Evolutionary conservation across 2,797 vertebrate species (phyloP), one percentile per base, ranked within the genome.

Genomic region (Silurus lanzhouensis): DNA sequence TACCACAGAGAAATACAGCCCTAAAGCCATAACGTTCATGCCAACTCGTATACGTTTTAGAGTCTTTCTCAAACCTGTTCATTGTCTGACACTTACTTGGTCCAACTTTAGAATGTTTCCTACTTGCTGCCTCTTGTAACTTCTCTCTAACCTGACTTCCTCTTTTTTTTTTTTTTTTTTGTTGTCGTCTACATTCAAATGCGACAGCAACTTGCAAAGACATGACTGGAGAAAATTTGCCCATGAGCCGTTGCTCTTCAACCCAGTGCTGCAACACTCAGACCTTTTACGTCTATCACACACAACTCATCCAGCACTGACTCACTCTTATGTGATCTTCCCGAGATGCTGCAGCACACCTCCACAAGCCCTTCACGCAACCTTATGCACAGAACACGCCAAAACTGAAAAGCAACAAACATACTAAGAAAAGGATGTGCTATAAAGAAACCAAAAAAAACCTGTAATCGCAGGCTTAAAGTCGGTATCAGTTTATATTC

Each of bases 81-180:
- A 76, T 44, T 31, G 58, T 75, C n/a, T 55, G n/a, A 6, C 55
- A 75, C 72, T 75, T 58, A 19, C 25, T 9, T 10, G 7, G n/a
- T 57, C n/a, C 9, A 10, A 8, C 25, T 31, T 76, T 25, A 31
- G 15, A 48, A 63, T 44, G 22, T 48, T 80, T 64, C 12, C 14
- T 9, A 63, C 20, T 9, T 64, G 22, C 38, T 75, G 17, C 17
- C 9, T 64, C 14, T 27, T 55, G 22, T 13, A 57, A 58, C 19
- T 60, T 55, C 63, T 55, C 83, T 84, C 20, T 20, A 61, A 22
- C 2, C 46, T 52, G n/a, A 84, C 68, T 87, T 87, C 86, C 86
- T 87, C 71, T 77, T 87, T 84, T 79, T 44, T 20, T 8, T 13
- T 52, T 52, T 52, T 52, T 52, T 52, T 52, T 10, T 77, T 87